phyloP scores from a whole-genome alignment of 2,797 vertebrate genomes.

The Galagoides demidoff region DNA sequence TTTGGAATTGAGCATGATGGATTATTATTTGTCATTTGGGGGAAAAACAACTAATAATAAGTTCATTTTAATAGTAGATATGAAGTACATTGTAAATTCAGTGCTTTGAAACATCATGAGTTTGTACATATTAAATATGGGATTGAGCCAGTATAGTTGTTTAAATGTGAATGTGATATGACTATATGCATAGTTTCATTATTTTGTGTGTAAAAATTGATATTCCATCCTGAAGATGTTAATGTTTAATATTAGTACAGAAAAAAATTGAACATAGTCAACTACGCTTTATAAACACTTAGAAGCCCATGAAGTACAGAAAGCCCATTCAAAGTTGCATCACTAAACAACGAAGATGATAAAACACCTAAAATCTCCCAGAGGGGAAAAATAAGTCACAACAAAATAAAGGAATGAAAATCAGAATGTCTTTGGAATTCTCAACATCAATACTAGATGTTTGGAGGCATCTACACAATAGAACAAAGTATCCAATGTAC shows the following conservation, averaged over 20 bases:
- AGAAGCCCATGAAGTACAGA: neutral
- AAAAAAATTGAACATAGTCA: conserved; percentile 9
- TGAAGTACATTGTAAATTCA: neutral
- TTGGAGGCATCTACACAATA: neutral
- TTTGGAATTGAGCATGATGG: neutral
- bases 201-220: neutral
- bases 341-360: conserved; percentile 28
- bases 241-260: conserved; percentile 4
- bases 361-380: conserved; percentile 15
- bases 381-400: neutral
- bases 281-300: neutral
- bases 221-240: neutral
- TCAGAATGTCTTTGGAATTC: conserved; percentile 35
- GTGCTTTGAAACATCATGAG: neutral
- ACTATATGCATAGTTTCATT: neutral
- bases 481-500: no score
- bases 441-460: neutral
- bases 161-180: neutral
- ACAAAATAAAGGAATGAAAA: neutral
- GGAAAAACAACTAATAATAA: neutral
- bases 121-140: neutral
- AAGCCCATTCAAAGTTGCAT: neutral
- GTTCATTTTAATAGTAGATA: neutral
- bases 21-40: neutral
- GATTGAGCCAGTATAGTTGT: neutral